These are phyloP conservation scores for Pterophyllum scalare DNA, from an alignment of 2,113 vertebrate genomes.

Conservation along the genomic window DNA sequence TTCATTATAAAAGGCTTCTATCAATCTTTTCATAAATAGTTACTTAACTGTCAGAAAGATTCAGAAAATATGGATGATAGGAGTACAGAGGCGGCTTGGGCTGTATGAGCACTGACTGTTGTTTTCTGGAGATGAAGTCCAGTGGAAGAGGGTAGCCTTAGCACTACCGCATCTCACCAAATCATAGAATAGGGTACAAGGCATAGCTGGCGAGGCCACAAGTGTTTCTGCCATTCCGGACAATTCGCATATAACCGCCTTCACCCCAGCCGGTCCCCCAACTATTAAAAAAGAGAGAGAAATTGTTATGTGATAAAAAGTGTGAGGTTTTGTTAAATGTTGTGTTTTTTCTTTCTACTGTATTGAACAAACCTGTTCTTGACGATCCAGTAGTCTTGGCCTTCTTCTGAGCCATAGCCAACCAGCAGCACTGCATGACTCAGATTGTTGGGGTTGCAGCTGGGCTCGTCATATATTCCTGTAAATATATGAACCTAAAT, in stretches of 20 bases:
- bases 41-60: not conserved
- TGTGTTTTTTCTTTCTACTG: accelerated
- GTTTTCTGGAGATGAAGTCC: not conserved
- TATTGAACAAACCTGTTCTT: slow-evolving; percentile 81
- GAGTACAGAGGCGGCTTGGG: not conserved
- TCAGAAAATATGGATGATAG: not conserved
- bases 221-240: slow-evolving; percentile 74
- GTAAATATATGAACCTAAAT: not conserved
- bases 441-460: slow-evolving; percentile 75
- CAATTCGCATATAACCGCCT: slow-evolving; percentile 80
- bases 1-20: not conserved
- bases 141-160: not conserved
- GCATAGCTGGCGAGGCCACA: slow-evolving; percentile 83
- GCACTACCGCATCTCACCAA: not conserved
- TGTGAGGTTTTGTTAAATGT: not conserved
- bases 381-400: slow-evolving; percentile 82
- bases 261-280: slow-evolving; percentile 84
- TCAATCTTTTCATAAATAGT: not conserved
- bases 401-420: slow-evolving; percentile 79
- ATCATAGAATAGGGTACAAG: slow-evolving; percentile 80
- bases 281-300: slow-evolving; percentile 37
- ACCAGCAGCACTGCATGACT: slow-evolving; percentile 83
- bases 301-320: not conserved
- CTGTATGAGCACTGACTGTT: not conserved
- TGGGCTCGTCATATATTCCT: slow-evolving; percentile 82